Conservation (phyloP, 2,113 vertebrate species). For the Lampris megalopsis region DNA sequence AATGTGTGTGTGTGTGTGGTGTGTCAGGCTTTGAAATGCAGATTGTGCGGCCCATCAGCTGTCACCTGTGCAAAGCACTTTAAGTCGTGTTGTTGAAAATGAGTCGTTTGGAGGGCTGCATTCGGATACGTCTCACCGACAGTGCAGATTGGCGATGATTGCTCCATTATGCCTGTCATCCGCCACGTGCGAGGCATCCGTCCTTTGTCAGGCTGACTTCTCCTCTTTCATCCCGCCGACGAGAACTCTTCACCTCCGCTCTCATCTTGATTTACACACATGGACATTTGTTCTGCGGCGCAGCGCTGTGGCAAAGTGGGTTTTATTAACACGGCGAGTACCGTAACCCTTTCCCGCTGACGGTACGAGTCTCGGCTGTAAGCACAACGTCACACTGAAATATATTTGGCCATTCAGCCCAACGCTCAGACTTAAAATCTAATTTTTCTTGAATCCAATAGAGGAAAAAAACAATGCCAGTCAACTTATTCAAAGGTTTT, state of each 20-base stretch:
- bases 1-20: not conserved
- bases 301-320: no score
- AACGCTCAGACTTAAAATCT: no score
- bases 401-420: no score
- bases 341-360: no score
- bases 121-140: constrained; percentile 73
- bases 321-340: no score
- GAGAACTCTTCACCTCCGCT: constrained; percentile 36
- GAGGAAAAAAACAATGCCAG: no score
- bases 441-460: no score
- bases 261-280: constrained; percentile 59
- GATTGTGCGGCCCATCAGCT: constrained; percentile 72
- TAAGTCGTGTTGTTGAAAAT: constrained; percentile 62
- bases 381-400: no score
- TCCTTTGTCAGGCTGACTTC: constrained; percentile 64
- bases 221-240: constrained; percentile 47
- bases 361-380: no score
- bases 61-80: constrained; percentile 80
- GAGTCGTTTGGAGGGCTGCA: constrained; percentile 64
- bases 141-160: constrained; percentile 75
- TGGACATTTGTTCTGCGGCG: no score
- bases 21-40: constrained; percentile 77
- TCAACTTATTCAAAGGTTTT: no score
- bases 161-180: constrained; percentile 79
- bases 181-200: constrained; percentile 72